Evolutionary conservation across 2,113 vertebrate genomes (phyloP).

Genomic region (human): DNA sequence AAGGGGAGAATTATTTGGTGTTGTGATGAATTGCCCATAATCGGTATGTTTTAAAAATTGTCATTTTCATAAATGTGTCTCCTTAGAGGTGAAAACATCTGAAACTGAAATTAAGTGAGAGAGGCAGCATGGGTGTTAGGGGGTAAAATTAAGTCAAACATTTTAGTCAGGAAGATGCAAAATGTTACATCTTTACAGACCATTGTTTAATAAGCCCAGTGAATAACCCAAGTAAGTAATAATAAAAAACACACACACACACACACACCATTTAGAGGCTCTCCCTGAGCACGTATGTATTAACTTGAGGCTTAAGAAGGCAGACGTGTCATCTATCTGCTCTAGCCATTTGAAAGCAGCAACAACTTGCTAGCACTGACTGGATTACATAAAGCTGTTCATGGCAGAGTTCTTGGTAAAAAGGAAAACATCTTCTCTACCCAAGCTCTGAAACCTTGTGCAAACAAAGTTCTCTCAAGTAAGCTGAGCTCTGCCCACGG

Average conservation of each 20-base stretch:
- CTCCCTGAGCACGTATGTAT: background rate
- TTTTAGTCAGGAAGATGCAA: slow-evolving; percentile 25
- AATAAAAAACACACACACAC: background rate
- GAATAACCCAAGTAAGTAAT: background rate
- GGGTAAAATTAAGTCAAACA: slow-evolving; percentile 22
- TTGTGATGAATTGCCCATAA: background rate
- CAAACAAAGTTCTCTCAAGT: slow-evolving; percentile 50
- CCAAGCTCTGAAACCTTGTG: slow-evolving; percentile 33
- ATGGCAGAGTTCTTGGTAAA: background rate
- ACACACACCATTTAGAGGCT: background rate
- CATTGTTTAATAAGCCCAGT: background rate
- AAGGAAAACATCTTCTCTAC: slow-evolving; percentile 45
- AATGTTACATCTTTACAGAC: background rate
- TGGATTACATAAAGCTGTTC: slow-evolving; percentile 27
- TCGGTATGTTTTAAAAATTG: background rate
- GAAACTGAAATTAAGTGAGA: slow-evolving; percentile 20
- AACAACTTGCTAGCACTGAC: background rate
- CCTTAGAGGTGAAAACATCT: slow-evolving; percentile 16
- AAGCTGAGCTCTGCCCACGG: slow-evolving; percentile 39
- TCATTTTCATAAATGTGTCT: background rate
- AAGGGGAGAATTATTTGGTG: background rate
- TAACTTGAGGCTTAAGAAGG: background rate
- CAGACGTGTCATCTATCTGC: background rate
- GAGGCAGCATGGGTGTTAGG: background rate
- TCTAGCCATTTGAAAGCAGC: background rate